Base-by-base conservation (phyloP, 2,888 invertebrate genomes). In the Dusona sp. region DNA sequence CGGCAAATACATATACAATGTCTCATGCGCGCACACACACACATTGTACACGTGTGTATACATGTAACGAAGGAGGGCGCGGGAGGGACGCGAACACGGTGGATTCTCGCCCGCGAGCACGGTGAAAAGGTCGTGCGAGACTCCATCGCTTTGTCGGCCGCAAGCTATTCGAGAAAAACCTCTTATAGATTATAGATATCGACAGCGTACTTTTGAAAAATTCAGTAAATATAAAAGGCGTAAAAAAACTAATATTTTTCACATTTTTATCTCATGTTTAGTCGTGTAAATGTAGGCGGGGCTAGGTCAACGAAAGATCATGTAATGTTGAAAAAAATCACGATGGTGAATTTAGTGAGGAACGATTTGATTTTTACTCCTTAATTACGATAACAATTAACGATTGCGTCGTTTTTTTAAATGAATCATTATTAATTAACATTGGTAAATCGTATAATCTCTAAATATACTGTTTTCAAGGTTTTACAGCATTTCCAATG, bases 101-200 rank as follows among this genome's bases (percentile, higher is more conserved):
- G 85, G 79, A 75, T 83, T 79, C 83, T 80, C 79, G 78, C 78
- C 65, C 72, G 79, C 64, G 73, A 85, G 73, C 80, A 75, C 79
- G 86, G 88, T 87, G 88, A 89, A 89, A 89, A 90, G 89, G 88
- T 89, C 89, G 89, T 87, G 89, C 89, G 89, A 89, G 89, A 79
- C 87, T 84, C 80, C 72, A 89, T 88, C 88, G 89, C 88, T 89
- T 89, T 89, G 90, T 89, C 90, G 89, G 88, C 85, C 84, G 85
- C 88, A 85, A 89, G 61, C 78, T 73, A 83, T 86, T 64, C 57
- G 57, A 68, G 57, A 74, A 74, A 75, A 81, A 54, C 33, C 22
- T 64, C 68, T 54, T 42, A 79, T n/a, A 42, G 29, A 38, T 65
- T 67, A 57, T 61, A 42, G 57, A 74, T 51, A 45, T 79, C 57